A percentile compares a stretch with the other conserved stretches of the same genome.
These are phyloP conservation scores for Habrosyne pyritoides DNA, from an alignment of 2,888 invertebrate genomes.

Conservation along the genomic window DNA sequence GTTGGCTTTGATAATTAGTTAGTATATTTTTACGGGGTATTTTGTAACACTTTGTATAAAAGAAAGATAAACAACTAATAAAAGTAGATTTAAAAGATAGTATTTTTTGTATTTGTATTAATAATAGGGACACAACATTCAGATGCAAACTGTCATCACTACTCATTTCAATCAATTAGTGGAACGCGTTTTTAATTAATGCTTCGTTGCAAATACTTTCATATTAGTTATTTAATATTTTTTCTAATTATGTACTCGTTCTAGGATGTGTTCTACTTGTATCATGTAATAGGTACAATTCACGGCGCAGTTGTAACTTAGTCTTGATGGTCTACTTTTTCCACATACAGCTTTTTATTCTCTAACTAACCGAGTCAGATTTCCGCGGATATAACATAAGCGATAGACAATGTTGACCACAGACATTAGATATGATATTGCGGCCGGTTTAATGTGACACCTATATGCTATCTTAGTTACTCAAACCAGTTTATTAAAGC, in stretches of 20 bases:
- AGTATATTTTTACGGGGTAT: too few species aligned
- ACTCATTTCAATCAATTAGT: neutral
- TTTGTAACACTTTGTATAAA: too few species aligned
- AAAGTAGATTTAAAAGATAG: too few species aligned
- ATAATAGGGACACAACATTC: too few species aligned
- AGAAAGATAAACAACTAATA: too few species aligned
- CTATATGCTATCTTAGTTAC: constrained; percentile 14
- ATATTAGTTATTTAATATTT: neutral
- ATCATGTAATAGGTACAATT: neutral
- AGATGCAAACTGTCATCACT: neutral
- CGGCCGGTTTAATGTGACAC: constrained; percentile 30
- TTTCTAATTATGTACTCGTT: neutral
- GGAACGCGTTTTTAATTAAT: neutral
- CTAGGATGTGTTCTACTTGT: neutral
- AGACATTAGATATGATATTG: neutral
- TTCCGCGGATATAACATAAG: neutral
- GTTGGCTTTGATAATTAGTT: too few species aligned
- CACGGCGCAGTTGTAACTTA: neutral
- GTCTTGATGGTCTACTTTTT: neutral
- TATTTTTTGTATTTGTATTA: too few species aligned
- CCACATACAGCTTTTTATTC: neutral
- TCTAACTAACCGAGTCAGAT: neutral
- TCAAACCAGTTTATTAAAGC: constrained; percentile 15
- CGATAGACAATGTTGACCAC: neutral
- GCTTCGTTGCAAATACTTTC: neutral